These are phyloP conservation scores for Oreochromis mossambicus DNA, from an alignment of 2,797 vertebrate species.

Conservation along the genomic window DNA sequence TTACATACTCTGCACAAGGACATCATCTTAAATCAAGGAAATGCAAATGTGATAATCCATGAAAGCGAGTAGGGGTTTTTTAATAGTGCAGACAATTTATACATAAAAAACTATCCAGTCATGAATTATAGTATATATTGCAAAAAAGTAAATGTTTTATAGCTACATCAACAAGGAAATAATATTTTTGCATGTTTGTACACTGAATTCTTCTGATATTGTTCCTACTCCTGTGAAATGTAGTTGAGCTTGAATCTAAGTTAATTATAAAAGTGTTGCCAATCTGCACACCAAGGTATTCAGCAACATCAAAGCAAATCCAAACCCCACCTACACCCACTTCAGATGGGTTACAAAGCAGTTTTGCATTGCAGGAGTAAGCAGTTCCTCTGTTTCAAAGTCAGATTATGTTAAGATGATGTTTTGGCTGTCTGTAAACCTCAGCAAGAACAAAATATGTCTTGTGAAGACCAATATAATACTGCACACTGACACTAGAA, in stretches of 20 bases:
- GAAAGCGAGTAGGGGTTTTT: background rate
- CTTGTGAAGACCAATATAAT: background rate
- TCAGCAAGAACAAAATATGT: background rate
- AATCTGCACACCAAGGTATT: slow-evolving; percentile 13
- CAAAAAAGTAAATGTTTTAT: background rate
- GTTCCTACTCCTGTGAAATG: background rate
- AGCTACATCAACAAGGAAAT: background rate
- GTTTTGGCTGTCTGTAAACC: background rate
- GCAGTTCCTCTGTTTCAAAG: slow-evolving; percentile 36
- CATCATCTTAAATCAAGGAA: background rate
- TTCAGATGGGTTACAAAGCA: background rate
- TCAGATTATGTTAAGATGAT: background rate
- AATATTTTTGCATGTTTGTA: background rate
- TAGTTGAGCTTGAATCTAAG: background rate
- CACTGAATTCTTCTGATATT: background rate
- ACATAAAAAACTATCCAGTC: background rate
- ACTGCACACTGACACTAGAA: background rate
- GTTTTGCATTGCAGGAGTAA: background rate
- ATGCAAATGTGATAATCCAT: background rate
- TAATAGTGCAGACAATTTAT: background rate
- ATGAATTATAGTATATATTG: background rate
- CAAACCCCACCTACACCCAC: slow-evolving; percentile 27
- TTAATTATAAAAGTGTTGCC: slow-evolving; percentile 41
- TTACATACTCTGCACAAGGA: background rate
- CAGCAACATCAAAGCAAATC: slow-evolving; percentile 47